These are phyloP conservation scores for Netelia melanura DNA, from an alignment of 2,888 invertebrate species.

Conservation along the genomic window DNA sequence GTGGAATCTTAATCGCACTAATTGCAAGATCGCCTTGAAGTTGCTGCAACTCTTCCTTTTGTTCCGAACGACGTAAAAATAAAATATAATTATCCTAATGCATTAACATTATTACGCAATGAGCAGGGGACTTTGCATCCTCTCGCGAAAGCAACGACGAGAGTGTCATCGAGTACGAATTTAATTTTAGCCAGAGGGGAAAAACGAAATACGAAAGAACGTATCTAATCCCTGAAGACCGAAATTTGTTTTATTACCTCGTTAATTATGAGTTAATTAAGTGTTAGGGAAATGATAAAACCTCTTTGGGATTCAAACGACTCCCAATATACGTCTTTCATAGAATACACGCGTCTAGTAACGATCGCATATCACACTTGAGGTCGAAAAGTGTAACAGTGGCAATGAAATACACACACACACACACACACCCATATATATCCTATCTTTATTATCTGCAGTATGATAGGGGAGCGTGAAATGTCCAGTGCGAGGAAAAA, in stretches of 20 bases:
- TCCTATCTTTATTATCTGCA: neutral
- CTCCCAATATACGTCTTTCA: neutral
- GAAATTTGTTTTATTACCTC: neutral
- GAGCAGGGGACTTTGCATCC: too few relatives aligned
- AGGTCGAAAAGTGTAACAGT: neutral
- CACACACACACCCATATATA: neutral
- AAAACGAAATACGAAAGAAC: neutral
- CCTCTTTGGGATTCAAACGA: neutral
- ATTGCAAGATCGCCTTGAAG: too few relatives aligned
- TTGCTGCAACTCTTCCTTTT: neutral
- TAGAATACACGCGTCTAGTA: neutral
- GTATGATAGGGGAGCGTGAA: neutral
- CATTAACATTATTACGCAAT: slow-evolving; percentile 9
- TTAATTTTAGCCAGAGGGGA: neutral
- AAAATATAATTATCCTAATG: neutral
- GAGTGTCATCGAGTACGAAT: neutral
- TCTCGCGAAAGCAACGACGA: neutral
- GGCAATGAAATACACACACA: neutral
- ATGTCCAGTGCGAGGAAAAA: neutral
- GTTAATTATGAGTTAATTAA: neutral
- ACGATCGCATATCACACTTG: too few relatives aligned
- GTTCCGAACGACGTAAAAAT: neutral
- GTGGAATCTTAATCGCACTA: too few relatives aligned
- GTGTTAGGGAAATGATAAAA: neutral
- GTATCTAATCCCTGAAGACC: neutral